A percentile compares a stretch with the other conserved stretches of the same genome.
phyloP scores from a whole-genome alignment of 2,113 vertebrate species.

The Ictalurus furcatus region DNA sequence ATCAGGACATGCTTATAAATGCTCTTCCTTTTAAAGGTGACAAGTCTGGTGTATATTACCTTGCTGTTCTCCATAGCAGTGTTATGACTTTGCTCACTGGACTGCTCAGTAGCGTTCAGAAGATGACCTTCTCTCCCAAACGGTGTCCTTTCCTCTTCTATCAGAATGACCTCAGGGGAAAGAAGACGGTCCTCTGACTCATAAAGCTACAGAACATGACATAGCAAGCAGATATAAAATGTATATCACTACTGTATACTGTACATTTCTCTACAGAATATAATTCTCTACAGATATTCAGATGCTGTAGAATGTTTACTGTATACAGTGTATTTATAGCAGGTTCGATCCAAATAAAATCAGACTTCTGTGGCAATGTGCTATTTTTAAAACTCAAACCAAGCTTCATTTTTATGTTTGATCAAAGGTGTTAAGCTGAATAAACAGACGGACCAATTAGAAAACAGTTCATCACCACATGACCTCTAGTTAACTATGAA shows the following conservation, averaged over 20 bases:
- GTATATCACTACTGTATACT: neutral
- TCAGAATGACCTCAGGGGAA: conserved; percentile 25
- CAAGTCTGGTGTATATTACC: conserved; percentile 58
- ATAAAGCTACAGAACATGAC: neutral
- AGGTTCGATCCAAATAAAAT: neutral
- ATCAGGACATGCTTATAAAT: neutral
- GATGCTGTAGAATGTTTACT: neutral
- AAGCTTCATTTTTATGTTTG: neutral
- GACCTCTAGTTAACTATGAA: neutral
- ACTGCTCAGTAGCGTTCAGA: conserved; percentile 1
- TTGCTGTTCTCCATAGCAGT: conserved; percentile 70
- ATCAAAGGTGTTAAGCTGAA: neutral
- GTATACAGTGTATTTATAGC: neutral
- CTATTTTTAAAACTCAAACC: neutral
- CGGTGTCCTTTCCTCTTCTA: conserved; percentile 47
- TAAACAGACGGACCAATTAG: neutral
- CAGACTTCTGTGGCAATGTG: too few species aligned
- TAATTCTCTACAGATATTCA: neutral
- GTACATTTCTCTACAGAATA: neutral
- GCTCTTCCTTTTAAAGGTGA: neutral
- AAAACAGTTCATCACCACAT: neutral
- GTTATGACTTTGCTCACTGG: conserved; percentile 14
- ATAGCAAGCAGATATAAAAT: neutral
- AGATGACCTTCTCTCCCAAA: conserved; percentile 26
- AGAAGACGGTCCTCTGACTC: conserved; percentile 4